phyloP scores from a whole-genome alignment of 2,797 vertebrate genomes.

The Eulemur mongoz region DNA sequence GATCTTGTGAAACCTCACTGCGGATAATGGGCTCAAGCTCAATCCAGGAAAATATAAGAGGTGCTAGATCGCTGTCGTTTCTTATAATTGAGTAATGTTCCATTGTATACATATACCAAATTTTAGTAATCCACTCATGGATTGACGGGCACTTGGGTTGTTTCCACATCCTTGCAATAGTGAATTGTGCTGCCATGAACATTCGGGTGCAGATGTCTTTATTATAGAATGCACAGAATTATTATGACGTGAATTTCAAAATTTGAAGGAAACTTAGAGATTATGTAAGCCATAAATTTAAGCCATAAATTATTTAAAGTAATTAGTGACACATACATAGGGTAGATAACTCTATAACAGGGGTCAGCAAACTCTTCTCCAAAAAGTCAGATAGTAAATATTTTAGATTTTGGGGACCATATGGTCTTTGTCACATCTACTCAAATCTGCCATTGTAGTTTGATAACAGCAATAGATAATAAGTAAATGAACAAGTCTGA shows the following conservation, averaged over 20 bases:
- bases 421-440: not conserved
- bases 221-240: not conserved
- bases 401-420: not conserved
- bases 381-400: not conserved
- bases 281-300: not conserved
- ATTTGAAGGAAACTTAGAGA: not conserved
- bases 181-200: no score
- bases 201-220: no score
- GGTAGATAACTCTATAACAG: not conserved
- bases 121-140: no score
- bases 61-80: no score
- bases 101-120: no score
- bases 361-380: not conserved
- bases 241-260: not conserved
- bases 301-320: not conserved
- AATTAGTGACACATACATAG: not conserved
- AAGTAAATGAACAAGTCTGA: not conserved
- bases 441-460: not conserved
- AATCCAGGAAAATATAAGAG: no score
- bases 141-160: no score
- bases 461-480: not conserved
- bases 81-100: no score
- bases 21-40: no score
- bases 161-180: no score
- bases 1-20: no score